These are phyloP conservation scores for Urocyon cinereoargenteus DNA, from an alignment of 2,797 vertebrate genomes.

Conservation along the genomic window DNA sequence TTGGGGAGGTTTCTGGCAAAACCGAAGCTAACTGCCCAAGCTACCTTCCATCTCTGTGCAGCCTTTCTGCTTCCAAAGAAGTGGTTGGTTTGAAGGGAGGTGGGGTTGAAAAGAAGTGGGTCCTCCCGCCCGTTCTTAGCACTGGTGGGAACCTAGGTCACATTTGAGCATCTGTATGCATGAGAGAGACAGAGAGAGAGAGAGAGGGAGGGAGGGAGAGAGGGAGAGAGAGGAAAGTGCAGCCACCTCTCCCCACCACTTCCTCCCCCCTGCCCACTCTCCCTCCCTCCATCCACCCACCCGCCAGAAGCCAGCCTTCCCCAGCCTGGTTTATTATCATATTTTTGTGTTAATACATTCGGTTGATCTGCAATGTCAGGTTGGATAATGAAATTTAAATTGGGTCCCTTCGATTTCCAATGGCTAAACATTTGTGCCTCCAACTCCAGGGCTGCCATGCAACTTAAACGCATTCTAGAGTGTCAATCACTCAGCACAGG, in stretches of 20 bases:
- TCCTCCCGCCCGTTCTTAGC: not conserved
- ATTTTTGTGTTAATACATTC: slow-evolving; percentile 62
- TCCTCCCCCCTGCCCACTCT: not conserved
- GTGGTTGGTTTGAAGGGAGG: not conserved
- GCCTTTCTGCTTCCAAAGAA: slow-evolving; percentile 31
- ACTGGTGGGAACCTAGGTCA: not conserved
- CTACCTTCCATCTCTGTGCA: not conserved
- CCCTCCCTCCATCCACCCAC: not conserved
- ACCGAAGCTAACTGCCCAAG: slow-evolving; percentile 25
- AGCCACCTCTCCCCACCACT: not conserved
- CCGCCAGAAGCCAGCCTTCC: slow-evolving; percentile 67
- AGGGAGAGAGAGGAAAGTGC: not conserved
- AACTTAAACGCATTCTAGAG: slow-evolving; percentile 72
- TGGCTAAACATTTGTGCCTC: slow-evolving; percentile 23
- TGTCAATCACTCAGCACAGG: slow-evolving; percentile 55
- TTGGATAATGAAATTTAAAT: slow-evolving; percentile 66
- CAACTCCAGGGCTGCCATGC: slow-evolving; percentile 56
- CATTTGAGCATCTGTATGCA: not conserved
- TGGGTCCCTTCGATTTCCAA: slow-evolving; percentile 74
- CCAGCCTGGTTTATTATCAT: slow-evolving; percentile 24
- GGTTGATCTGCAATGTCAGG: slow-evolving; percentile 75
- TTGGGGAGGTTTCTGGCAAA: slow-evolving; percentile 67
- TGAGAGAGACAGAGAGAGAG: not conserved
- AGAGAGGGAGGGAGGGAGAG: too few species aligned
- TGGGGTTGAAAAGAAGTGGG: not conserved